Evolutionary conservation across 2,888 invertebrate species (phyloP), one percentile per base, ranked within the genome.

Genomic region (Nyleta sp.): DNA sequence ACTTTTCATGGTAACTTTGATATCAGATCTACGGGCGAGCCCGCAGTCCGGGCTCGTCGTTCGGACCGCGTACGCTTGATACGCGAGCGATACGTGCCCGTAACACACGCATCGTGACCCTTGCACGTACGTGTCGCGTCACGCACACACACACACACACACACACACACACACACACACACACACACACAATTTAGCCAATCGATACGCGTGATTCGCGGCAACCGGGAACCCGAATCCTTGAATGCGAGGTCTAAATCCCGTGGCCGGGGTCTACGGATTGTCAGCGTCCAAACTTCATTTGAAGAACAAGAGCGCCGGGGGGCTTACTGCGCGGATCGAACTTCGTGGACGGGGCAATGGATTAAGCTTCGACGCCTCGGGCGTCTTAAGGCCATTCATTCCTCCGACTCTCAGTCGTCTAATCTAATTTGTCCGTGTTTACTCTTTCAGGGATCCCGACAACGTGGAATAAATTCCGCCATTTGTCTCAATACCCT

Each of bases 11-110:
- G 76, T 83, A 84, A 80, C 82, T 80, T 70, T 75, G 64, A 65
- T 83, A 85, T 82, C 80, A 79, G 83, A 83, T 84, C 80, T 80
- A 83, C 83, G 82, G 83, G 75, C 80, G 64, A 78, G 78, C 78
- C 84, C 78, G 81, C 80, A 81, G 80, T 81, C 72, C 80, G 78
- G n/a, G 78, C 46, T 78, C 76, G 71, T 65, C 62, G 67, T 52
- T 57, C 55, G 55, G 53, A 35, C 55, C 31, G 78, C 80, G 80
- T 80, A 78, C 80, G 82, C 38, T 83, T 84, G 82, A 85, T 84
- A 84, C 81, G 84, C 83, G 81, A 81, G 78, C 79, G 81, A 81
- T 83, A 81, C 77, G 79, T 79, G 77, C 46, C 62, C 53, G 71
- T 59, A 76, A 70, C 62, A 75, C 71, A 71, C 57, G 70, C 35